phyloP scores from a whole-genome alignment of 2,888 invertebrate genomes.

The Drosophila mimetica region DNA sequence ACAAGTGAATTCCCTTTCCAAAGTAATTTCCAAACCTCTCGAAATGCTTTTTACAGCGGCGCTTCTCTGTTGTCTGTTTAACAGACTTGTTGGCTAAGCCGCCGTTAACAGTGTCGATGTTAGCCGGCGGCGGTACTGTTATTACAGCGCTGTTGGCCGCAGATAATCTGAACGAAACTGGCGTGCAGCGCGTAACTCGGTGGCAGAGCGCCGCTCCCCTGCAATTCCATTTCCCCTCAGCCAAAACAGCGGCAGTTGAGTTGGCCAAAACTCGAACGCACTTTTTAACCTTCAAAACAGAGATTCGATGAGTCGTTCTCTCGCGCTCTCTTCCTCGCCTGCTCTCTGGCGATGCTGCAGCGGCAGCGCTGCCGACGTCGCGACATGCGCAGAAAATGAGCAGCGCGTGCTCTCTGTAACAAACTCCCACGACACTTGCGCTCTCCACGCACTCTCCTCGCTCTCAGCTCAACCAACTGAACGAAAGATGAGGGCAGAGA shows the following conservation, averaged over 20 bases:
- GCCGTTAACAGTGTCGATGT: conserved; percentile 52
- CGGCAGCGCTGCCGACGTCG: conserved; percentile 53
- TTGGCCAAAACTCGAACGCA: conserved; percentile 63
- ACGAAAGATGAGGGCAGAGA: conserved; percentile 5
- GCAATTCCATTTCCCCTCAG: conserved; percentile 66
- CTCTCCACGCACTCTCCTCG: conserved; percentile 21
- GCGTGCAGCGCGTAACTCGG: conserved; percentile 46
- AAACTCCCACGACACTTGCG: conserved; percentile 69
- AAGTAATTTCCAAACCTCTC: too few relatives aligned
- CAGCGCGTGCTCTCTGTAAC: not conserved
- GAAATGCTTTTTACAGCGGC: not conserved
- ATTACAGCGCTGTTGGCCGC: conserved; percentile 38
- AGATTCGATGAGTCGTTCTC: conserved; percentile 45
- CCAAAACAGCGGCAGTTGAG: conserved; percentile 11
- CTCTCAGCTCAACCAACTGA: conserved; percentile 7
- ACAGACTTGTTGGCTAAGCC: not conserved
- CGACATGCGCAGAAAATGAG: conserved; percentile 56
- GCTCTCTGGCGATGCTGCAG: conserved; percentile 14
- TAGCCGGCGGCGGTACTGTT: conserved; percentile 46
- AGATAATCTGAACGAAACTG: conserved; percentile 73
- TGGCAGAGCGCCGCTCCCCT: conserved; percentile 36
- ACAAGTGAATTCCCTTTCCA: too few relatives aligned
- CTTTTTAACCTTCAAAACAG: conserved; percentile 80
- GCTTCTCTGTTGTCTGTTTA: not conserved
- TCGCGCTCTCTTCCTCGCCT: conserved; percentile 3